phyloP scores from a whole-genome alignment of 2,113 vertebrate species.

The Chaetodon trifascialis region DNA sequence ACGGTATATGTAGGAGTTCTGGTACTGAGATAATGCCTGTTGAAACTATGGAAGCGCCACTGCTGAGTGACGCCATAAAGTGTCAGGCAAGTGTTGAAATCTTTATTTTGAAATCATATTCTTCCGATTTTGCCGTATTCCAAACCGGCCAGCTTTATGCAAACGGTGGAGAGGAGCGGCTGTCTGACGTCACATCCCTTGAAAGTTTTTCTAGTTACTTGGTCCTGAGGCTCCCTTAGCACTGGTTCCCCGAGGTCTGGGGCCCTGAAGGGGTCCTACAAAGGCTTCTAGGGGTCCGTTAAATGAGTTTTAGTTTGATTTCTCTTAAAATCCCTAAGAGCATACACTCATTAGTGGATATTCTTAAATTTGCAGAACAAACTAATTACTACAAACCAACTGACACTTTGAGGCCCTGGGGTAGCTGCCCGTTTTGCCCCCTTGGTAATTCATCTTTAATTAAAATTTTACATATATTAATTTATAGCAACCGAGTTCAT shows the following conservation, averaged over 20 bases:
- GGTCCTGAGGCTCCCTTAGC: neutral
- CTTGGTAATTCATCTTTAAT: neutral
- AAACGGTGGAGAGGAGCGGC: conserved; percentile 49
- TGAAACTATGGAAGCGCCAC: neutral
- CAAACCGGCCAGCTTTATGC: neutral
- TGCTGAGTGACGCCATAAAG: accelerated
- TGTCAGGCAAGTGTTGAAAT: neutral
- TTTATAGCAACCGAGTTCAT: neutral
- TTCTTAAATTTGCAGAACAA: neutral
- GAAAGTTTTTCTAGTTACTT: conserved; percentile 15
- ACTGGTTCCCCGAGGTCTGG: conserved; percentile 1
- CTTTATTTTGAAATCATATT: conserved; percentile 36
- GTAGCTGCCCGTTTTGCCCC: neutral
- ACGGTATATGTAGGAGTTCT: too few relatives aligned
- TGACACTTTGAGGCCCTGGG: neutral
- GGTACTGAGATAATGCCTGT: neutral
- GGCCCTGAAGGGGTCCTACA: neutral
- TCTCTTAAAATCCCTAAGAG: neutral
- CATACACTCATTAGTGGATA: neutral
- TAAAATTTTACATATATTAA: neutral
- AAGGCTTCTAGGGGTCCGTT: neutral
- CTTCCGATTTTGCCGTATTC: neutral
- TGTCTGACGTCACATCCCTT: conserved; percentile 70
- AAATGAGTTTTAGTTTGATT: neutral
- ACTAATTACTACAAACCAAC: neutral